Evolutionary conservation across 2,888 invertebrate genomes (phyloP).

Genomic region (Cybosia mesomella): DNA sequence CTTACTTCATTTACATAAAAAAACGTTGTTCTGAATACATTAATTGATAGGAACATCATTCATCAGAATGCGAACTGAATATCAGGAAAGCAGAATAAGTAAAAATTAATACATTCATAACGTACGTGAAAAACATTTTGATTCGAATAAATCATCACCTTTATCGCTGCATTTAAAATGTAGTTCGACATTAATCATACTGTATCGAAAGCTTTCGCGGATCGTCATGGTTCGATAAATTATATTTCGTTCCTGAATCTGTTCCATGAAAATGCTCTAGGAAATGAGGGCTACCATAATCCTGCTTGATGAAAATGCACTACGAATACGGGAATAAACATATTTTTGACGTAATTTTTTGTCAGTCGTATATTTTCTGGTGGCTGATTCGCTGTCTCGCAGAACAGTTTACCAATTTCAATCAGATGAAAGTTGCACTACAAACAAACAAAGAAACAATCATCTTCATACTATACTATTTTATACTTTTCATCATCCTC

Average conservation of each 20-base stretch:
- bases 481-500: no score
- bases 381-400: no score
- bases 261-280: constrained; percentile 41
- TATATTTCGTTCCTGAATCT: constrained; percentile 43
- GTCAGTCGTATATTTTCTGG: not conserved
- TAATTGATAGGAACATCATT: not conserved
- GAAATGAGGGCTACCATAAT: constrained; percentile 3
- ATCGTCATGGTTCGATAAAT: constrained; percentile 58
- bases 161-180: constrained; percentile 56
- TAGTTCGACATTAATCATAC: constrained; percentile 59
- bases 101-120: constrained; percentile 35
- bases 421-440: no score
- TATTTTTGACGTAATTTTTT: not conserved
- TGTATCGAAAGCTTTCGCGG: constrained; percentile 61
- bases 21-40: not conserved
- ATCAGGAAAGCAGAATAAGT: not conserved
- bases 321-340: not conserved
- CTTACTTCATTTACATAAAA: not conserved
- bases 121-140: constrained; percentile 29
- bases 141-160: constrained; percentile 44
- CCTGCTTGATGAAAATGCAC: not conserved
- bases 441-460: no score
- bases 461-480: no score
- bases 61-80: not conserved
- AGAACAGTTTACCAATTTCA: no score